Conservation (phyloP, 2,113 vertebrate genomes). For the Raphicerus campestris region DNA sequence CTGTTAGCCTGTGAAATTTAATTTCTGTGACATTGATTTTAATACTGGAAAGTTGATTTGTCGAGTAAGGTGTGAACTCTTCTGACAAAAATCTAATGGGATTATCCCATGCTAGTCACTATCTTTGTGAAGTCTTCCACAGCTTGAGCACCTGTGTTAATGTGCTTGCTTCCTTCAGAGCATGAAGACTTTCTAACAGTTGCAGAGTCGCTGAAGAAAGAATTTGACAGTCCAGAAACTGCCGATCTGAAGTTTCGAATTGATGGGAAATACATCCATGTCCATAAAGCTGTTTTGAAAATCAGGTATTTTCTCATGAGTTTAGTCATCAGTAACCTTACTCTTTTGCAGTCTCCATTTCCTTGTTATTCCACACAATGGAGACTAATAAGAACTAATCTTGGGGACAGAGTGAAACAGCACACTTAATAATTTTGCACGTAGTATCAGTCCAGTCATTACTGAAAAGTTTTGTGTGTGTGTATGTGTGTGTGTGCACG, state of each 20-base stretch:
- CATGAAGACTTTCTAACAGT: conserved; percentile 96
- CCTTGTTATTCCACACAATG: neutral
- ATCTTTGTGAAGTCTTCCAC: neutral
- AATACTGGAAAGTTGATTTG: conserved; percentile 15
- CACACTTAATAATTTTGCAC: neutral
- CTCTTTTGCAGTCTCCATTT: neutral
- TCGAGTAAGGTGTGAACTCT: neutral
- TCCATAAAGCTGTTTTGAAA: conserved; percentile 97
- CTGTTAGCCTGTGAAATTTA: neutral
- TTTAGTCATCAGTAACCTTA: neutral
- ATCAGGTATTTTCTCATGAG: conserved; percentile 87
- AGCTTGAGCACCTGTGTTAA: neutral
- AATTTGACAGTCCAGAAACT: conserved; percentile 97
- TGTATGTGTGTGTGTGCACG: neutral
- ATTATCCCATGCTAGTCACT: neutral
- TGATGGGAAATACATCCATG: conserved; percentile 94
- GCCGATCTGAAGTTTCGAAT: conserved; percentile 95
- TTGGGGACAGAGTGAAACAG: neutral
- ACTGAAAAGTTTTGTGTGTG: neutral
- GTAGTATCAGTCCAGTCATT: neutral
- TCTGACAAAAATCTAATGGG: neutral
- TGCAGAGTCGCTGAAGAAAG: conserved; percentile 94
- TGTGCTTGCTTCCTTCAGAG: conserved; percentile 81
- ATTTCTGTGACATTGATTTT: neutral
- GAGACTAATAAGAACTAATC: neutral